These are phyloP conservation scores for Elgaria multicarinata DNA, from an alignment of 2,113 vertebrate genomes.

Conservation along the genomic window DNA sequence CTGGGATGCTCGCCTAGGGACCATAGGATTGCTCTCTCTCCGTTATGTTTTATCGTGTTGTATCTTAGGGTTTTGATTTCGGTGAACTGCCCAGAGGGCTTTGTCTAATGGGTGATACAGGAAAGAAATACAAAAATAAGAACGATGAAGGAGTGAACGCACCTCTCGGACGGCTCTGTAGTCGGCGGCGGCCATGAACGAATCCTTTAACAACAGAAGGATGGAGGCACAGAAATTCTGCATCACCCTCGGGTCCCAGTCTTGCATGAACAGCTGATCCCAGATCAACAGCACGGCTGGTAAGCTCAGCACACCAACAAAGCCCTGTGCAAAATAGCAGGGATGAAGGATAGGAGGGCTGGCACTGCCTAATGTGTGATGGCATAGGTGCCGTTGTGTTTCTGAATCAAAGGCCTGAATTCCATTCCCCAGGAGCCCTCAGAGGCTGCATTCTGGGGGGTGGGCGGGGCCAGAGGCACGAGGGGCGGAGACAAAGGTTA, in stretches of 20 bases:
- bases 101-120: too few species aligned
- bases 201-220: constrained; percentile 55
- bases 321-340: constrained; percentile 40
- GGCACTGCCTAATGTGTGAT: neutral
- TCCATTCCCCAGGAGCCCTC: too few species aligned
- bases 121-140: too few species aligned
- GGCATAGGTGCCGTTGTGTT: neutral
- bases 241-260: constrained; percentile 52
- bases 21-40: too few species aligned
- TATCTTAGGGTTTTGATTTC: too few species aligned
- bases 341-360: neutral
- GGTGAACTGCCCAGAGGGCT: too few species aligned
- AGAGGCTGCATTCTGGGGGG: too few species aligned
- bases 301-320: constrained; percentile 48
- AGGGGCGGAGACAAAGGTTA: too few species aligned
- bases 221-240: constrained; percentile 54
- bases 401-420: neutral
- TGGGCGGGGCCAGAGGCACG: too few species aligned
- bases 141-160: neutral
- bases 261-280: constrained; percentile 61
- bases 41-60: too few species aligned
- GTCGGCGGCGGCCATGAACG: constrained; percentile 47
- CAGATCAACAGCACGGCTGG: constrained; percentile 59
- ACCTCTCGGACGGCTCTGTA: constrained; percentile 54
- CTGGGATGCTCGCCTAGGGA: too few species aligned